Percentiles rank a stretch among this genome's conserved stretches.
Evolutionary conservation across 2,797 vertebrate genomes (phyloP).

Genomic region (Bovichtus diacanthus): DNA sequence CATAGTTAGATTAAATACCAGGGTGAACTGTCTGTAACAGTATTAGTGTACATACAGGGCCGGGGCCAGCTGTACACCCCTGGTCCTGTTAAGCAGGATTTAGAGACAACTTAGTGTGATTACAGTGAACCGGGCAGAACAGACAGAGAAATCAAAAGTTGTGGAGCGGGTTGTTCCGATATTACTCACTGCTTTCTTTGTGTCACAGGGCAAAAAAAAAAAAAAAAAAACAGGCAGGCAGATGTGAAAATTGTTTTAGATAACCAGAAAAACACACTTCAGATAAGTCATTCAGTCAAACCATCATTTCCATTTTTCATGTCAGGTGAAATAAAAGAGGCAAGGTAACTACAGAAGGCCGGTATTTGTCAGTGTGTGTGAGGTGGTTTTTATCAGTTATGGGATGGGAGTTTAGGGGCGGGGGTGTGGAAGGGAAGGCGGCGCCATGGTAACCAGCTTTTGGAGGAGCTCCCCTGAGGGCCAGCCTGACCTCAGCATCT

Average conservation of each 20-base stretch:
- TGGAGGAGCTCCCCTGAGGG: conserved; percentile 43
- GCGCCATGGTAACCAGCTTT: conserved; percentile 56
- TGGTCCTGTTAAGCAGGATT: conserved; percentile 79
- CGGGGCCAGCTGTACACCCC: conserved; percentile 74
- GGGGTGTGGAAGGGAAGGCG: conserved; percentile 36
- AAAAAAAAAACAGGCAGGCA: background rate
- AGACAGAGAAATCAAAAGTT: conserved; percentile 67
- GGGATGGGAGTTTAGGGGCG: conserved; percentile 26
- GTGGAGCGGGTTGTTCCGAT: background rate
- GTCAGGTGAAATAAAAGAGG: conserved; percentile 29
- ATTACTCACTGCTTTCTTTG: conserved; percentile 26
- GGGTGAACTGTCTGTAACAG: conserved; percentile 73
- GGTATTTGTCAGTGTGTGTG: conserved; percentile 8
- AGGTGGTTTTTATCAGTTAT: conserved; percentile 23
- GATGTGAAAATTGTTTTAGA: conserved; percentile 6
- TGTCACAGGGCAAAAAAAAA: conserved; percentile 13
- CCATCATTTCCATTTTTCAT: background rate
- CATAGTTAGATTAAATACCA: conserved; percentile 82
- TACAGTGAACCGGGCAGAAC: conserved; percentile 53
- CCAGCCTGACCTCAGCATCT: conserved; percentile 60
- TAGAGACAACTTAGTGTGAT: conserved; percentile 80
- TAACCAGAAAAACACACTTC: background rate
- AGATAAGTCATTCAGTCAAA: background rate
- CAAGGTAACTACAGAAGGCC: background rate
- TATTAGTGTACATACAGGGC: conserved; percentile 68